These are phyloP conservation scores for Spisula solida DNA, from an alignment of 2,888 invertebrate species.

Conservation along the genomic window DNA sequence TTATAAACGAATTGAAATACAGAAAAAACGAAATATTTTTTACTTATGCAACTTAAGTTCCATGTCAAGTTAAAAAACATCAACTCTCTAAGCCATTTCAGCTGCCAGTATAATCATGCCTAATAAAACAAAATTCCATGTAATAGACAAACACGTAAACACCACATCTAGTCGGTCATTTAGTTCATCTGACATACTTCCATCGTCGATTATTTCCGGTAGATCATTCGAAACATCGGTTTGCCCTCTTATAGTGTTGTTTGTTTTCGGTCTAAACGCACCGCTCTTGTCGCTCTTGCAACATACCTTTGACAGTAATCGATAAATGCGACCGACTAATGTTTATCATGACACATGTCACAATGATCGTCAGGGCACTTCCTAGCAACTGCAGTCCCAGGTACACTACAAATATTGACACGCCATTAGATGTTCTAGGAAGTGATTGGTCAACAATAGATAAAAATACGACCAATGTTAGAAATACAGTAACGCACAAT, in stretches of 20 bases:
- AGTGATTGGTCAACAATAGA: conserved; percentile 58
- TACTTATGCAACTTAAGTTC: too few relatives aligned
- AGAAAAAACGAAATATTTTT: too few relatives aligned
- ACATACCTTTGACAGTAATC: background rate
- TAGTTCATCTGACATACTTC: background rate
- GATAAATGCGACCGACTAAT: conserved; percentile 43
- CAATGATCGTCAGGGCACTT: conserved; percentile 61
- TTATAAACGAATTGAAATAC: too few relatives aligned
- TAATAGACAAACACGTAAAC: conserved; percentile 7
- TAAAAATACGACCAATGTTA: conserved; percentile 67
- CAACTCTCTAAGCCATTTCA: background rate
- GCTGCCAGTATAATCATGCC: background rate
- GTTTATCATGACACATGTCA: conserved; percentile 55
- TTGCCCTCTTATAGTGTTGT: too few relatives aligned
- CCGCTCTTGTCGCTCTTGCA: background rate
- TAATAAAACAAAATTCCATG: conserved; percentile 20
- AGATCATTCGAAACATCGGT: background rate
- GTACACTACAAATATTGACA: conserved; percentile 68
- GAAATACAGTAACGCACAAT: conserved; percentile 66
- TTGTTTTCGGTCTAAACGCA: too few relatives aligned
- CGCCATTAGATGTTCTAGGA: conserved; percentile 62
- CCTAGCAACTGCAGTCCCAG: conserved; percentile 62
- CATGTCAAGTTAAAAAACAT: too few relatives aligned
- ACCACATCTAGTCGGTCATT: background rate
- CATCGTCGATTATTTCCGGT: background rate